Evolutionary conservation across 2,113 vertebrate species (phyloP).

Genomic region (Rallus limicola): DNA sequence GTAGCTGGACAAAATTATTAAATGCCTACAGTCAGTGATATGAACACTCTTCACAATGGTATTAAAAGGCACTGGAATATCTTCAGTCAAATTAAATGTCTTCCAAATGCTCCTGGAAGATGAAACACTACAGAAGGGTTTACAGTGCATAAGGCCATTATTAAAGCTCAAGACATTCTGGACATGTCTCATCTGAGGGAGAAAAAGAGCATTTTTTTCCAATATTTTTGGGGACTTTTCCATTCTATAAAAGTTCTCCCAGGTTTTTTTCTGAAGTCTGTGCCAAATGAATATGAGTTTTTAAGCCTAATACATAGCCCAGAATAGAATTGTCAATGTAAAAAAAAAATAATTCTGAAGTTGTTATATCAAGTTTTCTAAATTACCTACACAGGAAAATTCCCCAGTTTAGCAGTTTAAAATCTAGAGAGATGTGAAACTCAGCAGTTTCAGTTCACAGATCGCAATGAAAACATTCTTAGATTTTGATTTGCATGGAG

Average conservation of each 20-base stretch:
- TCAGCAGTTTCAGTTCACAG: conserved; percentile 57
- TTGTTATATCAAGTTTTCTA: background rate
- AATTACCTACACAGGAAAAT: conserved; percentile 1
- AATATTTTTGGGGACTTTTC: background rate
- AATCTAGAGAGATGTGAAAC: conserved; percentile 58
- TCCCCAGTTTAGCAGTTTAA: background rate
- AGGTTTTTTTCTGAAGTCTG: background rate
- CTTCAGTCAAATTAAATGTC: background rate
- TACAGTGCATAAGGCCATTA: background rate
- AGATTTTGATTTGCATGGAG: conserved; percentile 60
- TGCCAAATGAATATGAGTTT: background rate
- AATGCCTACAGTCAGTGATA: background rate
- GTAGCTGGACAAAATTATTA: background rate
- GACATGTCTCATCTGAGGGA: background rate
- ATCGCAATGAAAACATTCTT: conserved; percentile 23
- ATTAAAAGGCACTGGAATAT: background rate
- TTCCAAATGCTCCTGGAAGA: background rate
- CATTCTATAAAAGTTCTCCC: background rate
- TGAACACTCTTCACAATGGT: background rate
- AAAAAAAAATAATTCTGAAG: background rate
- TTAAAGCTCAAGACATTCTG: background rate
- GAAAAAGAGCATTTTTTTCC: background rate
- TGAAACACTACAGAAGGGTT: background rate
- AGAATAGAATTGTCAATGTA: background rate
- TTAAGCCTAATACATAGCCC: background rate